Evolutionary conservation across 2,113 vertebrate genomes (phyloP), one percentile per base, ranked within the genome.

Genomic region (Eretmochelys imbricata): DNA sequence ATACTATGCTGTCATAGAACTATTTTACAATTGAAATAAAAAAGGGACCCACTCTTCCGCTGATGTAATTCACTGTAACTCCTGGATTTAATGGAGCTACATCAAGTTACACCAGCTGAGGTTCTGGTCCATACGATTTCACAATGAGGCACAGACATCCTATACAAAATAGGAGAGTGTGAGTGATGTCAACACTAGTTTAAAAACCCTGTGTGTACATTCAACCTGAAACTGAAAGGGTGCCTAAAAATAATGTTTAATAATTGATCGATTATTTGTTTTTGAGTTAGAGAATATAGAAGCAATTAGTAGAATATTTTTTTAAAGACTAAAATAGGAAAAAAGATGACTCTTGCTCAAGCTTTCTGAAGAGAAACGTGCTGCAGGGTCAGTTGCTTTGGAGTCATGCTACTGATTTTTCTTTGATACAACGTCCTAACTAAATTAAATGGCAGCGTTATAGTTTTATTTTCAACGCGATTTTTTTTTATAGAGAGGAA

Each of bases 391-490:
- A 89, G 82, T 95, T 88, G 89, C 5, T 48, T 79, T 59, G 91
- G 2, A 17, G 87, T 2, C 48, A 78, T 90, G 89, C 84, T 48
- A 89, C 72, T 25, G 35, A 1, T 49, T 95, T 93, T 89, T 96
- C 25, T 90, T 80, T 78, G 3, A 25, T 0, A 4, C 53, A 89
- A 46, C 19, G 86, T 29, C 25, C 38, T 85, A 82, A 89, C 89
- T 92, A 85, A 83, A 89, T 91, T 92, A 85, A 83, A 46, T 46
- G 81, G 7, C 20, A 87, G 25, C 9, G 3, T 79, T 54, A 75
- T 53, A 89, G 29, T 27, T 65, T 88, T 95, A 96, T 87, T 94
- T 95, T 95, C 72, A 69, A 14, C 31, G 42, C n/a, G 72, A 88
- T 95, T 93, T 78, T 14, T 14, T 42, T 10, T 59, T 42, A 42